Evolutionary conservation across 2,888 invertebrate species (phyloP).

Genomic region (Zootermopsis nevadensis): DNA sequence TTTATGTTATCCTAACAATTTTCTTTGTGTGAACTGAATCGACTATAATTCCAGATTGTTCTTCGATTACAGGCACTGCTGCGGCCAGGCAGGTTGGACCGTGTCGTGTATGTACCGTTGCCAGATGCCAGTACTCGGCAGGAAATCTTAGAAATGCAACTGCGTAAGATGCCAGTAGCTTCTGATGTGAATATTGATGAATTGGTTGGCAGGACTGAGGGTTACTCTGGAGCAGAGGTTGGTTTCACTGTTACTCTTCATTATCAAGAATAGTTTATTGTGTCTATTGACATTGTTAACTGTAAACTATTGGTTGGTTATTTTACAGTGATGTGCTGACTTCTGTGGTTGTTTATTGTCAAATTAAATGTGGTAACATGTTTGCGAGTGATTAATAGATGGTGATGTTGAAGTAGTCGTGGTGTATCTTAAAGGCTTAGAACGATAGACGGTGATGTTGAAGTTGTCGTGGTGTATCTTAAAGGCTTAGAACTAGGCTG

Average conservation of each 20-base stretch:
- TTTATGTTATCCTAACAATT: no score
- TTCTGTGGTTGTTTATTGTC: no score
- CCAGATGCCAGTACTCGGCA: constrained; percentile 83
- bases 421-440: constrained; percentile 1
- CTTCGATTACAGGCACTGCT: constrained; percentile 77
- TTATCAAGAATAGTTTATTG: no score
- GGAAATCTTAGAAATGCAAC: constrained; percentile 85
- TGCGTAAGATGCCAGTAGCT: constrained; percentile 77
- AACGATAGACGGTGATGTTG: background rate
- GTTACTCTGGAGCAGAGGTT: constrained; percentile 95
- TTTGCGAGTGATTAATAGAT: background rate
- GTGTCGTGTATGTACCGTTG: constrained; percentile 92
- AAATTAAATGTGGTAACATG: background rate
- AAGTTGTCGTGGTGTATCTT: background rate
- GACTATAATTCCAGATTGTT: no score
- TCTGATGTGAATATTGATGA: constrained; percentile 74
- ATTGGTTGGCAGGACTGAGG: constrained; percentile 77
- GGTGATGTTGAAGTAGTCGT: background rate
- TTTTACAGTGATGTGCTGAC: no score
- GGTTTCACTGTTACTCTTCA: constrained; percentile 54
- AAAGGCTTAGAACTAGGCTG: constrained; percentile 32
- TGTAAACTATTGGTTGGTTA: no score
- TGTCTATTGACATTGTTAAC: no score
- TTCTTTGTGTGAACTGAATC: no score
- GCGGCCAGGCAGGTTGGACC: constrained; percentile 90